These are phyloP conservation scores for Montipora foliosa DNA, from an alignment of 64 coral and sea anemone species.

Conservation along the genomic window DNA sequence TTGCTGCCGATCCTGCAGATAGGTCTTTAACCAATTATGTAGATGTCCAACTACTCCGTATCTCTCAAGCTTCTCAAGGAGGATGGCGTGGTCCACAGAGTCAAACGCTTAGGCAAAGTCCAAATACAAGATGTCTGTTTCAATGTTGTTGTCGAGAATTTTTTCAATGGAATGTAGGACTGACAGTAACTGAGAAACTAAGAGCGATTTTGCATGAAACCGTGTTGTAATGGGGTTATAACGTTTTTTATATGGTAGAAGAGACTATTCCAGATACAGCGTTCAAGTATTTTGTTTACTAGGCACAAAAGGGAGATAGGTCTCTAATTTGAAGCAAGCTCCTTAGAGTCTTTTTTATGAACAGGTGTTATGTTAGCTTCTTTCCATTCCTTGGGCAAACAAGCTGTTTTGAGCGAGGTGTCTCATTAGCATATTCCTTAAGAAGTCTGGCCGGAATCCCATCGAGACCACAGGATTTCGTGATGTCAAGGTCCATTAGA, in stretches of 20 bases:
- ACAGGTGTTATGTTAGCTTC: constrained; percentile 26
- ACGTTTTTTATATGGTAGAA: constrained; percentile 24
- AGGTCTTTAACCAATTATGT: constrained; percentile 1
- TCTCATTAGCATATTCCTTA: constrained; percentile 12
- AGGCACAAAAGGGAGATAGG: constrained; percentile 42
- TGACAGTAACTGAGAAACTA: constrained; percentile 62
- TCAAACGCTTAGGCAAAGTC: constrained; percentile 78
- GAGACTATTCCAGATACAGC: constrained; percentile 12
- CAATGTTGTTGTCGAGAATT: constrained; percentile 62
- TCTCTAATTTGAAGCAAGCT: constrained; percentile 27
- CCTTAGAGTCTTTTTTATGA: constrained; percentile 30
- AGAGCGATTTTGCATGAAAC: constrained; percentile 54
- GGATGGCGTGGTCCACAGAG: constrained; percentile 52
- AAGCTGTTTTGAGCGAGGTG: constrained; percentile 1
- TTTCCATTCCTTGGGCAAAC: constrained; percentile 45
- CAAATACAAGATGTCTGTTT: constrained; percentile 62
- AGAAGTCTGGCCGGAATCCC: constrained; percentile 33
- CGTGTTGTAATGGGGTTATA: constrained; percentile 50
- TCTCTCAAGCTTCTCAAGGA: constrained; percentile 49
- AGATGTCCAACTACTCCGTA: neutral
- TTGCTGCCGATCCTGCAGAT: constrained; percentile 9
- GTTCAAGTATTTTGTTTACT: constrained; percentile 47
- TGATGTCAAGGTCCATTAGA: constrained; percentile 29
- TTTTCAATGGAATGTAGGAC: constrained; percentile 59
- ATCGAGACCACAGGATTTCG: constrained; percentile 45